Percentiles rank a stretch among this genome's conserved stretches.
phyloP scores from a whole-genome alignment of 1,140 invertebrate species.

The Pinna nobilis region DNA sequence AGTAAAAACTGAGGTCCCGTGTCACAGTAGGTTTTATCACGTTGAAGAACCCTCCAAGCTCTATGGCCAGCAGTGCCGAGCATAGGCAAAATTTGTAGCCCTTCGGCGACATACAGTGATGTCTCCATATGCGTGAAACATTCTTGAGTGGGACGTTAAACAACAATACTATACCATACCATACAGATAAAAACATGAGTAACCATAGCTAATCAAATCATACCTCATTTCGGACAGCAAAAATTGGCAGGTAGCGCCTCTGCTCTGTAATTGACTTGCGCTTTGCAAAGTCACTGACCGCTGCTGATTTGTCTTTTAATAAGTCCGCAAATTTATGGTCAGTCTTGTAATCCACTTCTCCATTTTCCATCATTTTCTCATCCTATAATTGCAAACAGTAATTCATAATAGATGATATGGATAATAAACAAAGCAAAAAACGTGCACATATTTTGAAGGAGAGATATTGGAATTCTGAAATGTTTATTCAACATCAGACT shows the following conservation, averaged over 20 bases:
- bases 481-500: too few species aligned
- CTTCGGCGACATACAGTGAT: too few species aligned
- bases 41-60: too few species aligned
- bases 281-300: constrained; percentile 91
- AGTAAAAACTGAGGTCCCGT: too few species aligned
- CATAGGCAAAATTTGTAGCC: too few species aligned
- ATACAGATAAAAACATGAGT: too few species aligned
- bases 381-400: constrained; percentile 60
- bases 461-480: neutral
- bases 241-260: constrained; percentile 94
- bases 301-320: constrained; percentile 84
- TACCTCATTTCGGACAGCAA: constrained; percentile 93
- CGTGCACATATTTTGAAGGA: neutral
- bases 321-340: constrained; percentile 98
- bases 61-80: too few species aligned
- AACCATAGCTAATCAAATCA: neutral
- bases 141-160: too few species aligned
- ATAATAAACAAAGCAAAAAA: neutral
- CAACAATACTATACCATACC: too few species aligned
- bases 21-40: too few species aligned
- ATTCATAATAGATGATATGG: neutral
- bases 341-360: constrained; percentile 79
- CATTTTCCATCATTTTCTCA: constrained; percentile 65
- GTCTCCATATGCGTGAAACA: too few species aligned
- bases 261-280: constrained; percentile 92